These are phyloP conservation scores for Heliocidaris tuberculata DNA, from an alignment of 35 echinoderm and acorn worm genomes.

Conservation along the genomic window DNA sequence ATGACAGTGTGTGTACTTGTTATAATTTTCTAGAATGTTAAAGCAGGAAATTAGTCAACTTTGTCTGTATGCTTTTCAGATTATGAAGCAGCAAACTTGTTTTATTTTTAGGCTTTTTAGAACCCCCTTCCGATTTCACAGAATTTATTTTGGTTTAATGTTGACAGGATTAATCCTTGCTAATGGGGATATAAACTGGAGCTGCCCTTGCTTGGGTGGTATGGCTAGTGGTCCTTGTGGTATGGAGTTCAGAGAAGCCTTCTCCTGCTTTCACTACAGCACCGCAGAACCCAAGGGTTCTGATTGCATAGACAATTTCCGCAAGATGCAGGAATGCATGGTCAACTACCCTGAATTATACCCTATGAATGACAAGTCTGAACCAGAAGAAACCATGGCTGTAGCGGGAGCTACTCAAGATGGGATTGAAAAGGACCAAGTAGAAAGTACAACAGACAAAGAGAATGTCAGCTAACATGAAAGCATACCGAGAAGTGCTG, in stretches of 20 bases:
- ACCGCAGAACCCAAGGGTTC: slow-evolving; percentile 83
- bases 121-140: neutral
- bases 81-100: no score
- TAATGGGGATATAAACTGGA: slow-evolving; percentile 98
- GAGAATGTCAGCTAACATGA: slow-evolving; percentile 8
- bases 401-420: neutral
- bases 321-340: slow-evolving; percentile 94
- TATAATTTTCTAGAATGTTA: no score
- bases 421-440: neutral
- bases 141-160: neutral
- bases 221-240: slow-evolving; percentile 97
- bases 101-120: no score
- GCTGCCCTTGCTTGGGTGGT: slow-evolving; percentile 92
- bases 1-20: no score
- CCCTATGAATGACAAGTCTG: slow-evolving; percentile 56
- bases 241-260: slow-evolving; percentile 91
- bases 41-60: no score
- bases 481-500: neutral
- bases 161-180: slow-evolving; percentile 80
- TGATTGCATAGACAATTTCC: slow-evolving; percentile 87
- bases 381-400: slow-evolving; percentile 45
- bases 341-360: slow-evolving; percentile 81
- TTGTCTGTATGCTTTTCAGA: no score
- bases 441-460: neutral
- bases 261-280: slow-evolving; percentile 98